These are phyloP conservation scores for Thalassophryne amazonica DNA, from an alignment of 2,797 vertebrate species.

Conservation along the genomic window DNA sequence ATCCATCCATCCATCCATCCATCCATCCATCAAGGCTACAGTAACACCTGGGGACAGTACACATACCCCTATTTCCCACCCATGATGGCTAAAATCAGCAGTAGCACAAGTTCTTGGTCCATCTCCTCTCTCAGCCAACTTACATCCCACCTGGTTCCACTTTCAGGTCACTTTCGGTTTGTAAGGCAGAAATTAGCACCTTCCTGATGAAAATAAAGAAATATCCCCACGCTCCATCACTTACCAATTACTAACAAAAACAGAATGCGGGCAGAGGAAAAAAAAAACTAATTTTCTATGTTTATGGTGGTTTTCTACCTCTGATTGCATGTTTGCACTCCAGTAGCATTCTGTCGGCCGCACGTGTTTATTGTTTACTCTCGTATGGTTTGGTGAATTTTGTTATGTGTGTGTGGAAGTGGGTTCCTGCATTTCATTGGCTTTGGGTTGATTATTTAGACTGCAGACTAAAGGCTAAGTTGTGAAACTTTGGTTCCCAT, in stretches of 20 bases:
- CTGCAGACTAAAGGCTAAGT: slow-evolving; percentile 38
- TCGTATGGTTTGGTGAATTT: slow-evolving; percentile 44
- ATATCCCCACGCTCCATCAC: slow-evolving; percentile 67
- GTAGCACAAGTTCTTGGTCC: not conserved
- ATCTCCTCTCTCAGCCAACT: not conserved
- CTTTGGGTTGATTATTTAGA: slow-evolving; percentile 46
- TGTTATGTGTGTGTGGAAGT: slow-evolving; percentile 14
- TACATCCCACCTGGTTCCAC: slow-evolving; percentile 24
- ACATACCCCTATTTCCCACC: too few species aligned
- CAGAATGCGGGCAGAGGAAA: slow-evolving; percentile 28
- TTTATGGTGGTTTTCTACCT: slow-evolving; percentile 1
- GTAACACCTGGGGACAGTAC: too few species aligned
- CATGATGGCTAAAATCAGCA: too few species aligned
- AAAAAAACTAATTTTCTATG: slow-evolving; percentile 34
- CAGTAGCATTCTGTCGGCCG: slow-evolving; percentile 53
- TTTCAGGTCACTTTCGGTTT: slow-evolving; percentile 15
- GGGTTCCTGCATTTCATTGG: slow-evolving; percentile 30
- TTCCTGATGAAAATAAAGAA: slow-evolving; percentile 69
- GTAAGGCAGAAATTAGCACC: slow-evolving; percentile 21
- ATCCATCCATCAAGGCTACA: too few species aligned
- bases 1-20: too few species aligned
- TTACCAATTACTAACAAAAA: slow-evolving; percentile 67
- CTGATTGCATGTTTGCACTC: slow-evolving; percentile 47
- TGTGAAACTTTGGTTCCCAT: slow-evolving; percentile 55
- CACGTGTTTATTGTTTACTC: slow-evolving; percentile 66